These are phyloP conservation scores for Pipistrellus kuhlii DNA, from an alignment of 2,797 vertebrate species.

Conservation along the genomic window DNA sequence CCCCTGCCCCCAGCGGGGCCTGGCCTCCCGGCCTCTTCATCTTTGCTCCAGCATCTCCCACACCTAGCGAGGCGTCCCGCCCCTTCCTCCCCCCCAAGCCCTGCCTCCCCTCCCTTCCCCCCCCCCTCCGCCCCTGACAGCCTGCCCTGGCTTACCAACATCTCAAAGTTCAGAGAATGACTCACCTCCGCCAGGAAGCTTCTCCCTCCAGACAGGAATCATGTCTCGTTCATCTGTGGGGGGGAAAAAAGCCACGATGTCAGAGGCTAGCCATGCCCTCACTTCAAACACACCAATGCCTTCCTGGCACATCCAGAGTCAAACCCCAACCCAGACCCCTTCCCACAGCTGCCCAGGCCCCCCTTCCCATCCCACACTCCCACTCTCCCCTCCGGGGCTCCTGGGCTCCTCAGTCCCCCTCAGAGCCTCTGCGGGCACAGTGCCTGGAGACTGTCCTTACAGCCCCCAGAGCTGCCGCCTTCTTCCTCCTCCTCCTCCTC, in stretches of 20 bases:
- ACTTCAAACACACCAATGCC: not conserved
- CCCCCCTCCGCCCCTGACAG: not conserved
- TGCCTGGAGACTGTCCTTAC: not conserved
- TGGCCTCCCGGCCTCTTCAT: not conserved
- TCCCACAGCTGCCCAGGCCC: not conserved
- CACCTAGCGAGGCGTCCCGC: not conserved
- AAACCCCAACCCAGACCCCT: not conserved
- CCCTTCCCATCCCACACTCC: no score
- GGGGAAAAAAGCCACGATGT: not conserved
- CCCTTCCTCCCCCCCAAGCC: no score
- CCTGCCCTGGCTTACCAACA: not conserved
- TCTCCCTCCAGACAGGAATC: constrained; percentile 48
- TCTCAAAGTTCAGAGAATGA: constrained; percentile 22
- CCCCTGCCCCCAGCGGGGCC: rapidly evolving
- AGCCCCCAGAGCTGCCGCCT: not conserved
- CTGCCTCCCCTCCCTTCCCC: no score
- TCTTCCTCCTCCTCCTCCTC: not conserved
- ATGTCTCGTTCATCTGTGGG: not conserved
- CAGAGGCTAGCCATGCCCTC: not conserved
- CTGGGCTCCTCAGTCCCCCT: not conserved
- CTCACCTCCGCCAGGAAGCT: constrained; percentile 57
- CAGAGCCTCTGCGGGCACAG: not conserved
- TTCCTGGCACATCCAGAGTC: not conserved
- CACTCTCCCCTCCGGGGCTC: not conserved
- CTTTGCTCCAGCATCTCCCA: not conserved